Conservation (phyloP, 2,888 invertebrate species). For the Cheilosia scutellata region DNA sequence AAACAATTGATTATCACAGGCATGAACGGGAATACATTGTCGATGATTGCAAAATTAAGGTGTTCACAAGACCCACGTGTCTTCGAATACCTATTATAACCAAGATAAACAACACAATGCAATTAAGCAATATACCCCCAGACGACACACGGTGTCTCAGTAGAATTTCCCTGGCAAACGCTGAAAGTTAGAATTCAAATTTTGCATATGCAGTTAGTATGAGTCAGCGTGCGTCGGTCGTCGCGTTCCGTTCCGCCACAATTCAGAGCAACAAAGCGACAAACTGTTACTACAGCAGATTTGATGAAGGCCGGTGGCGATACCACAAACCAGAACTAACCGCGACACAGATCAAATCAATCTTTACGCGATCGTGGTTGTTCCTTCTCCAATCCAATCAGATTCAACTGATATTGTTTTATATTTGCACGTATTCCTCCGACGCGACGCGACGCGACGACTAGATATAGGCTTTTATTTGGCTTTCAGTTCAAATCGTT, state of each 20-base stretch:
- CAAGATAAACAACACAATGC: neutral
- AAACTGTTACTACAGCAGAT: neutral
- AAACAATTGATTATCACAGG: no score
- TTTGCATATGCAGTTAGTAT: neutral
- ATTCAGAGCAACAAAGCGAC: neutral
- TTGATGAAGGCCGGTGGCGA: neutral
- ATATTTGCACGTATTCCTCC: neutral
- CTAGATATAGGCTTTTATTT: neutral
- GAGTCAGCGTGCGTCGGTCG: neutral
- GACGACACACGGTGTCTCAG: neutral
- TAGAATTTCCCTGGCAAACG: no score
- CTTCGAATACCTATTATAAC: neutral
- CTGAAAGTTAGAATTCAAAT: neutral
- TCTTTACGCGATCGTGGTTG: constrained; percentile 1
- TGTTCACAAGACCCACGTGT: neutral
- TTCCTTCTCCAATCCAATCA: constrained; percentile 18
- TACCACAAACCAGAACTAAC: neutral
- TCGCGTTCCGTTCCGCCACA: neutral
- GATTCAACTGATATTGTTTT: neutral
- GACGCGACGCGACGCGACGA: neutral
- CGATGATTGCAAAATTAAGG: neutral
- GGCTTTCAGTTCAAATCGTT: neutral
- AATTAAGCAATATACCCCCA: neutral
- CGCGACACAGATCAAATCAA: constrained; percentile 38
- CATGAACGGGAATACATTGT: neutral